Evolutionary conservation across 35 echinoderm and acorn worm genomes (phyloP), one percentile per base, ranked within the genome.

Genomic region (Strongylocentrotus purpuratus): DNA sequence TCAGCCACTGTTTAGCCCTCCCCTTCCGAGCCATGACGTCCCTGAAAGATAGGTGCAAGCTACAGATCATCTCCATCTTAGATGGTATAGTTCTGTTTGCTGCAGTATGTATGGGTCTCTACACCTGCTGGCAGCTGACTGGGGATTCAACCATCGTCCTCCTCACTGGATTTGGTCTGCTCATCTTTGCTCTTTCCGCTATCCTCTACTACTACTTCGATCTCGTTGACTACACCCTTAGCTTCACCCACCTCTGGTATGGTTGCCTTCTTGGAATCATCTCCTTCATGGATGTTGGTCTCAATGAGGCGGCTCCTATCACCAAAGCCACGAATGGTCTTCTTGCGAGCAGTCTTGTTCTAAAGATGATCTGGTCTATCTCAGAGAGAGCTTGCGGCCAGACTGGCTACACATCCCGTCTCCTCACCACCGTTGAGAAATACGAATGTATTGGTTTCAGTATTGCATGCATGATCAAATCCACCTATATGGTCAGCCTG

Each of bases 151-250:
- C 94, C 46, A 92, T 99, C 47, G 88, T 99, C 12, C 96, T 96
- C 22, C 87, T 99, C 17, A 95, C 94, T 31, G 95, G 87, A n/a
- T 96, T 96, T 47, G 98, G 98, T 20, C 71, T 99, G n/a, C 88
- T 99, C 18, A 95, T 99, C 5, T 97, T 98, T 15, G 94, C 97
- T 20, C 94, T 99, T 35, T 97, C 97, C 41, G 94, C 96, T 12
- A 99, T 99, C 46, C 94, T 99, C 22, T 99, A 99, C 71, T 99
- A 99, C 86, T 99, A 99, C 94, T 99, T 98, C 48, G 94, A 94
- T 46, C 45, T 98, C 0, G 71, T 94, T 20, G 96, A 98, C 71
- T 92, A 97, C 46, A 97, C 96, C 55, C 41, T 65, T 33, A 95
- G 97, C 91, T 95, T 99, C 87, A 97, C 95, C 12, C 96, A 99